Percentiles rank a stretch among this genome's conserved stretches.
phyloP scores from a whole-genome alignment of 1,140 invertebrate genomes.

The Diabrotica virgifera region DNA sequence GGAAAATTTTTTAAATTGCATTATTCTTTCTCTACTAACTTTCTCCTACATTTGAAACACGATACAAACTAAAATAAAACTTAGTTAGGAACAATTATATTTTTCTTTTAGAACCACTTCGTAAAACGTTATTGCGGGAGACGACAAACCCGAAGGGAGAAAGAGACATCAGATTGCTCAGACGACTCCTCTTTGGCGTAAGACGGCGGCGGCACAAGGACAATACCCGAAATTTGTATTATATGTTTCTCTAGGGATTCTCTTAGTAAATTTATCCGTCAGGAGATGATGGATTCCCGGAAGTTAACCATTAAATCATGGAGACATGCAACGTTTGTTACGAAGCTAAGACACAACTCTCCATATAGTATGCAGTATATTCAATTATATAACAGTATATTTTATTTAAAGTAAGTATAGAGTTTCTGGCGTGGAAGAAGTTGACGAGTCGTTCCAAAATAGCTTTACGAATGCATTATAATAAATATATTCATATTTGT shows the following conservation, averaged over 20 bases:
- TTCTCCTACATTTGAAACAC: too few relatives aligned
- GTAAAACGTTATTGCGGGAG: neutral
- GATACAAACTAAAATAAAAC: too few relatives aligned
- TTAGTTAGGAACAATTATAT: neutral
- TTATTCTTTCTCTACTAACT: too few relatives aligned
- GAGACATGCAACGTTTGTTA: conserved; percentile 21
- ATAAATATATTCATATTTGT: too few relatives aligned
- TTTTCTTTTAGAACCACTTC: neutral
- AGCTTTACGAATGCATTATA: too few relatives aligned
- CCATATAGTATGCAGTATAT: conserved; percentile 17
- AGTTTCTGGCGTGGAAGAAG: neutral
- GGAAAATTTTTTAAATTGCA: too few relatives aligned
- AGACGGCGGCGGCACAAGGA: conserved; percentile 2
- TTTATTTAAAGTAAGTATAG: neutral
- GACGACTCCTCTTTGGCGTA: neutral
- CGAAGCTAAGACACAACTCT: conserved; percentile 13
- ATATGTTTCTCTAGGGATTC: conserved; percentile 14
- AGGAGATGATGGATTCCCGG: conserved; percentile 25
- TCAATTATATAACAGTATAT: conserved; percentile 11
- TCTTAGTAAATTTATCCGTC: conserved; percentile 29
- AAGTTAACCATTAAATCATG: conserved; percentile 24
- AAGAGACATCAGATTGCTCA: neutral
- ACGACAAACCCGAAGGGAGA: neutral
- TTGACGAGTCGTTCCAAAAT: too few relatives aligned
- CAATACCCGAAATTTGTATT: conserved; percentile 11